Conservation (phyloP, 2,888 invertebrate genomes). For the Crossocerus cetratus region DNA sequence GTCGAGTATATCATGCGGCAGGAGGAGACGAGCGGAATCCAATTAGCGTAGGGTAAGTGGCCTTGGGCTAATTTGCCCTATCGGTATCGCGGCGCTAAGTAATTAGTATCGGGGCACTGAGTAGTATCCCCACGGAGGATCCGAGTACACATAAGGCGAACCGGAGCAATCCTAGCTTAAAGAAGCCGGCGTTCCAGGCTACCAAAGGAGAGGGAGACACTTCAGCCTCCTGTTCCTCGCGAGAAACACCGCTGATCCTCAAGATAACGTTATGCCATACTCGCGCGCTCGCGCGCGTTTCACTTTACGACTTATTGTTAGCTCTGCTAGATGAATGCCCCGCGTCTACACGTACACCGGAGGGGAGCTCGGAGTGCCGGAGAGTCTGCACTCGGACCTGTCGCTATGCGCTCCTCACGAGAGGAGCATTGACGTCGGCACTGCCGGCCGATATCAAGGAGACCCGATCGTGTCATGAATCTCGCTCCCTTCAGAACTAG, state of each 20-base stretch:
- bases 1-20: too few species aligned
- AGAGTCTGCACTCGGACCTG: background rate
- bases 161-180: slow-evolving; percentile 1
- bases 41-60: slow-evolving; percentile 44
- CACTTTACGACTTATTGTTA: slow-evolving; percentile 11
- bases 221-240: slow-evolving; percentile 10
- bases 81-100: slow-evolving; percentile 13
- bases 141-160: background rate
- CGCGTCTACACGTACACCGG: background rate
- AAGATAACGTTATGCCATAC: slow-evolving; percentile 20
- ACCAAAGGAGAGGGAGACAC: background rate
- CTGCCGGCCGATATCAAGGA: background rate
- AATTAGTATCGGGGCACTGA: slow-evolving; percentile 27
- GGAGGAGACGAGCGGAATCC: slow-evolving; percentile 15
- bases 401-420: background rate
- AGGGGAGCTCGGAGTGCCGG: background rate
- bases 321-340: slow-evolving; percentile 6
- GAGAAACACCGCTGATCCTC: slow-evolving; percentile 12
- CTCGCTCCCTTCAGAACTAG: background rate
- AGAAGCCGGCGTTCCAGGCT: slow-evolving; percentile 10
- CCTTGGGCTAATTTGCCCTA: slow-evolving; percentile 43
- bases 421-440: background rate
- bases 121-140: background rate
- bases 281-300: slow-evolving; percentile 11
- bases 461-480: background rate